phyloP scores from a whole-genome alignment of 2,113 vertebrate genomes.

The Daubentonia madagascariensis region DNA sequence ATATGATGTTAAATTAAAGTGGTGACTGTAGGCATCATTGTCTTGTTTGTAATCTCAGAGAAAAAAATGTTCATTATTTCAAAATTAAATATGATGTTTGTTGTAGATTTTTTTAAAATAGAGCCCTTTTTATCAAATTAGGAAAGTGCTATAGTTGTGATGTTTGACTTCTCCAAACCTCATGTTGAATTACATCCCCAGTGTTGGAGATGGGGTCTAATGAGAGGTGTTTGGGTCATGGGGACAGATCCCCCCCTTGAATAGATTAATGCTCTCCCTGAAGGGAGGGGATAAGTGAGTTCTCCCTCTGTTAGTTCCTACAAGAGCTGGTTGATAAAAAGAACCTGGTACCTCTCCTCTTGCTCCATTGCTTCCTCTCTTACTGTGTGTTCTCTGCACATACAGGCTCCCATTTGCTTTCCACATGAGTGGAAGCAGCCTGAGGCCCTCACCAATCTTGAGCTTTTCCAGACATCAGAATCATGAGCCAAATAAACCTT shows the following conservation, averaged over 20 bases:
- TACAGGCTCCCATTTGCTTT: neutral
- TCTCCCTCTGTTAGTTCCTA: neutral
- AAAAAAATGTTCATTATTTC: neutral
- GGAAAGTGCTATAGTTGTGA: neutral
- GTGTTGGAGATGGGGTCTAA: neutral
- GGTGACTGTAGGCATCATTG: neutral
- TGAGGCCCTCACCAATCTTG: neutral
- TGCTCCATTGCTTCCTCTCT: neutral
- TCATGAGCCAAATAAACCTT: neutral
- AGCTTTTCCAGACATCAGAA: neutral
- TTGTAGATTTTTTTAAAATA: neutral
- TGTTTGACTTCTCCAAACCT: neutral
- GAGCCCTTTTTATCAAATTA: neutral
- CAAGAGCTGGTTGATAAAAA: neutral
- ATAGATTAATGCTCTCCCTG: neutral
- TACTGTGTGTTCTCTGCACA: neutral
- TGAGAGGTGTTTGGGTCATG: neutral
- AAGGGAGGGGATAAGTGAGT: neutral
- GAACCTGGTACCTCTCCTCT: neutral
- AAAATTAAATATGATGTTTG: neutral
- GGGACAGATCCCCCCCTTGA: neutral
- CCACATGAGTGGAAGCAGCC: neutral
- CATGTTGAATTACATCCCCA: neutral
- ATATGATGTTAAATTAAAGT: neutral
- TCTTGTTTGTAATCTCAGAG: constrained; percentile 7